phyloP scores from a whole-genome alignment of 2,888 invertebrate species.

The Alviniconcha strummeri region DNA sequence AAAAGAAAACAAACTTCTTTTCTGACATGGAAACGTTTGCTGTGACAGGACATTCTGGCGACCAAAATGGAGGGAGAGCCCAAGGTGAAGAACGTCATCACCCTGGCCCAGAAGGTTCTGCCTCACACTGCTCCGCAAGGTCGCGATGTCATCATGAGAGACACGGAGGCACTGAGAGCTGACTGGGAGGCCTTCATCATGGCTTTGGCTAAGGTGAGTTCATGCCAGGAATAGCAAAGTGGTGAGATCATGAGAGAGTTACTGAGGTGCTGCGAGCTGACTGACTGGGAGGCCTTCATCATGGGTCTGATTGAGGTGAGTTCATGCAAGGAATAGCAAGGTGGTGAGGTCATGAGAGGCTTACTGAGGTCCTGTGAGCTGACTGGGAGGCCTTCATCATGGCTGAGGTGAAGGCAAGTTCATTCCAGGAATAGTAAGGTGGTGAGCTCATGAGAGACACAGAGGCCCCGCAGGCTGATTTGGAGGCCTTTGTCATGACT shows the following conservation, averaged over 20 bases:
- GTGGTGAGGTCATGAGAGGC: slow-evolving; percentile 64
- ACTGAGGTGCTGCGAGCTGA: slow-evolving; percentile 64
- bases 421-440: slow-evolving; percentile 26
- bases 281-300: slow-evolving; percentile 70
- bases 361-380: slow-evolving; percentile 60
- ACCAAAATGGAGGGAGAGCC: slow-evolving; percentile 86
- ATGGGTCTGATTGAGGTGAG: slow-evolving; percentile 64
- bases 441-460: slow-evolving; percentile 65
- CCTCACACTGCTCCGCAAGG: slow-evolving; percentile 69
- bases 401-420: slow-evolving; percentile 62
- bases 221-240: slow-evolving; percentile 24
- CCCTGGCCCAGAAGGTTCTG: slow-evolving; percentile 88
- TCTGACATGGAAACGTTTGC: too few species aligned
- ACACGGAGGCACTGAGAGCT: slow-evolving; percentile 63
- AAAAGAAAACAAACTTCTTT: too few species aligned
- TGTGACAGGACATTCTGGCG: slow-evolving; percentile 80
- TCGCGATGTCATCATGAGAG: slow-evolving; percentile 63
- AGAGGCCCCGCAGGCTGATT: slow-evolving; percentile 45
- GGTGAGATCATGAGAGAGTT: slow-evolving; percentile 62
- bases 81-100: slow-evolving; percentile 86
- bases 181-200: slow-evolving; percentile 69
- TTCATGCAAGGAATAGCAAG: too few species aligned
- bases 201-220: slow-evolving; percentile 62
- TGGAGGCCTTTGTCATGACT: too few species aligned
- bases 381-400: slow-evolving; percentile 69